Conservation (phyloP, 2,113 vertebrate species). For the Phalacrocorax aristotelis region DNA sequence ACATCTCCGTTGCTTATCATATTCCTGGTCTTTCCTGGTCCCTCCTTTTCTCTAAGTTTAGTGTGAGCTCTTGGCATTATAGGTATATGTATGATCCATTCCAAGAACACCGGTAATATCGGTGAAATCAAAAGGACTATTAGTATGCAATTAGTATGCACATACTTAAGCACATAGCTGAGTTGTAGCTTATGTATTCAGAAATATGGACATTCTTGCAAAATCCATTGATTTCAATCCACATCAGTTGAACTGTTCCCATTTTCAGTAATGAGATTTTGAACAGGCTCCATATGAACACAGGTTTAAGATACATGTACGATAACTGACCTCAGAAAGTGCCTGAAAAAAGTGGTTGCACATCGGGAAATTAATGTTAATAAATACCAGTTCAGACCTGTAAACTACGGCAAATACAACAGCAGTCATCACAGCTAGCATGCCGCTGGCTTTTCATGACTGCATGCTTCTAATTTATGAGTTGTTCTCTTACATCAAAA, state of each 20-base stretch:
- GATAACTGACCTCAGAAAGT: background rate
- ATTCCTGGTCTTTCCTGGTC: background rate
- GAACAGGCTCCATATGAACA: background rate
- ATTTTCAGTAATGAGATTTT: slow-evolving; percentile 21
- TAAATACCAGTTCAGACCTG: background rate
- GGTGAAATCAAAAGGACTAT: background rate
- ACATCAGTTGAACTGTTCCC: background rate
- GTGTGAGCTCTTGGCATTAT: background rate
- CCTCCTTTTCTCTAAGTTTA: background rate
- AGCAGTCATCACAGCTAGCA: background rate
- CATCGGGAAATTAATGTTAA: background rate
- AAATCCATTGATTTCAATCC: slow-evolving; percentile 3
- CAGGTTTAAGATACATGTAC: background rate
- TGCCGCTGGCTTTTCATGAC: background rate
- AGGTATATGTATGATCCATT: background rate
- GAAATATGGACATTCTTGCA: background rate
- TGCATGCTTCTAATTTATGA: background rate
- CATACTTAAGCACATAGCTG: background rate
- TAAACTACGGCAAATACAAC: background rate
- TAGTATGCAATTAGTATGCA: background rate
- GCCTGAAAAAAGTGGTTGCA: background rate
- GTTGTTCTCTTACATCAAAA: background rate
- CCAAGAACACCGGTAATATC: background rate
- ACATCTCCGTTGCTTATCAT: background rate
- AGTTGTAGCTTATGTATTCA: background rate